These are phyloP conservation scores for Eupsittula cactorum DNA, from an alignment of 2,113 vertebrate species.

Conservation along the genomic window DNA sequence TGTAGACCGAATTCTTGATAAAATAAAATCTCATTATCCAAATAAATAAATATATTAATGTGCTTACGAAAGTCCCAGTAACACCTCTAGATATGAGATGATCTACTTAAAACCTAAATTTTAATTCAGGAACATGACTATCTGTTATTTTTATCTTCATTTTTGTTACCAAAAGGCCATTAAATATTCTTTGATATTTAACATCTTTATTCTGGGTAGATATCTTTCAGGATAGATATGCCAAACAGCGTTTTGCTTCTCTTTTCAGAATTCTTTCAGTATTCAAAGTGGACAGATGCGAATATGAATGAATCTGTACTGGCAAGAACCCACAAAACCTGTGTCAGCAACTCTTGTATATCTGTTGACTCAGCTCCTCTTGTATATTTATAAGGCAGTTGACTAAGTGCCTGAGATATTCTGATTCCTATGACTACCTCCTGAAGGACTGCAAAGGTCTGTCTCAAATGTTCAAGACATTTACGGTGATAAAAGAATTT, in stretches of 20 bases:
- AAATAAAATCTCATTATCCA: background rate
- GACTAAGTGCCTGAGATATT: background rate
- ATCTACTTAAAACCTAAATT: background rate
- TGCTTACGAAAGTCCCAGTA: background rate
- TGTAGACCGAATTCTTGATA: background rate
- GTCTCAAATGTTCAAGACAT: background rate
- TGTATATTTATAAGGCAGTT: slow-evolving; percentile 24
- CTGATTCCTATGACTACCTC: background rate
- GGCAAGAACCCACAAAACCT: slow-evolving; percentile 15
- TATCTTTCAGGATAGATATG: background rate
- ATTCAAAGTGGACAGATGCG: background rate
- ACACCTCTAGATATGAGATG: background rate
- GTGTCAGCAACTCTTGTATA: slow-evolving; percentile 12
- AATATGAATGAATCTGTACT: background rate
- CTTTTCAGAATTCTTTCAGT: slow-evolving; percentile 25
- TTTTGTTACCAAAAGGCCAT: background rate
- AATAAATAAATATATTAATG: background rate
- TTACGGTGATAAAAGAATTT: background rate
- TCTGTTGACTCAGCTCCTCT: slow-evolving; percentile 12
- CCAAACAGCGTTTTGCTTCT: background rate
- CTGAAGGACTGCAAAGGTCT: background rate
- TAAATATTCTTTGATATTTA: background rate
- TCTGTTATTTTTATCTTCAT: background rate
- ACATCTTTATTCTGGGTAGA: background rate
- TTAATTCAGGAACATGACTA: background rate